Conservation (phyloP, 2,113 vertebrate genomes). For the Canis aureus region DNA sequence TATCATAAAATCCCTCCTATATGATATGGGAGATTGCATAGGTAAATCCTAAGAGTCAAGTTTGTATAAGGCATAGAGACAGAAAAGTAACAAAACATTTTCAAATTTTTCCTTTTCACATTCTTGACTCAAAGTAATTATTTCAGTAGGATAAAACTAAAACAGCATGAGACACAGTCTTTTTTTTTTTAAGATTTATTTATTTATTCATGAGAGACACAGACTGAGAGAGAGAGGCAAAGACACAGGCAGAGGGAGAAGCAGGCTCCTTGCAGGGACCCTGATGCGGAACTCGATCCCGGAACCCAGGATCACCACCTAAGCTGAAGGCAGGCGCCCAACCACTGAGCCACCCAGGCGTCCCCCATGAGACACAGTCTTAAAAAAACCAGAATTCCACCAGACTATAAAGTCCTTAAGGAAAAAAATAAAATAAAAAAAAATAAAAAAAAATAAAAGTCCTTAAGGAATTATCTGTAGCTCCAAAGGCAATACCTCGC, state of each 20-base stretch:
- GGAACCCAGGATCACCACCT: too few relatives aligned
- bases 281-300: too few relatives aligned
- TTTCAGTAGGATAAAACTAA: slow-evolving; percentile 41
- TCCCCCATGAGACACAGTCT: slow-evolving; percentile 12
- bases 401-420: neutral
- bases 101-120: neutral
- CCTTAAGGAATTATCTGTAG: neutral
- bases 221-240: too few relatives aligned
- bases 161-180: slow-evolving; percentile 40
- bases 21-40: neutral
- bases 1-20: slow-evolving; percentile 19
- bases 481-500: neutral
- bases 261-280: too few relatives aligned
- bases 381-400: neutral
- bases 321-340: too few relatives aligned
- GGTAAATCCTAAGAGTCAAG: slow-evolving; percentile 19
- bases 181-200: neutral
- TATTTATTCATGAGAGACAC: too few relatives aligned
- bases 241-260: too few relatives aligned
- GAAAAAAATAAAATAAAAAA: too few relatives aligned
- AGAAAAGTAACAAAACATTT: slow-evolving; percentile 2
- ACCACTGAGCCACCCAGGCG: too few relatives aligned
- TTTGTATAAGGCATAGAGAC: neutral
- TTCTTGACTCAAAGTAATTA: neutral
- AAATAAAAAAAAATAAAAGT: neutral